These are phyloP conservation scores for Polypedilum pembai DNA, from an alignment of 1,140 invertebrate species.

Conservation along the genomic window DNA sequence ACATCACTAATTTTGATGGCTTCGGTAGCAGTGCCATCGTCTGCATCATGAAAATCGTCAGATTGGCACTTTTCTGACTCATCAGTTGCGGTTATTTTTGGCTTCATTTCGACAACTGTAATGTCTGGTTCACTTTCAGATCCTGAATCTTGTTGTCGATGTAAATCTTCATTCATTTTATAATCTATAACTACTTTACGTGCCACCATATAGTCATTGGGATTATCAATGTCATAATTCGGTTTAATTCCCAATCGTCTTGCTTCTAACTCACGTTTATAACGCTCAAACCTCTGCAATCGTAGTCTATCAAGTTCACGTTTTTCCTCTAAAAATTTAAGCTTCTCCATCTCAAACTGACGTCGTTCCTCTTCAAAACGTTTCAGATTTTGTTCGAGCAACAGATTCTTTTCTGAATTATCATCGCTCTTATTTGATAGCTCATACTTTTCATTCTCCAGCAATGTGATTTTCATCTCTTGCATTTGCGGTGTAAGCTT, in stretches of 20 bases:
- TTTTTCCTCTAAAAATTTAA: constrained; percentile 40
- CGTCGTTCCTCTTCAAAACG: constrained; percentile 42
- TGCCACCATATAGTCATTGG: not conserved
- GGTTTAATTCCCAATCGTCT: not conserved
- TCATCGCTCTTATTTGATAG: constrained; percentile 31
- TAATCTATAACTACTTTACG: not conserved
- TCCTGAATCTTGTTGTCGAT: not conserved
- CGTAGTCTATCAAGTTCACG: constrained; percentile 39
- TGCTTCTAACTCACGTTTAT: constrained; percentile 36
- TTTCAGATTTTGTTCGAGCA: constrained; percentile 37
- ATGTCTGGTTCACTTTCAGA: constrained; percentile 10
- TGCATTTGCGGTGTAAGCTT: constrained; percentile 10
- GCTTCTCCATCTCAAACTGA: constrained; percentile 41
- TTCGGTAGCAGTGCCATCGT: not conserved
- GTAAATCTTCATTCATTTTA: not conserved
- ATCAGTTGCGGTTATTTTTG: not conserved
- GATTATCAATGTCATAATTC: constrained; percentile 24
- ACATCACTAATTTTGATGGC: not conserved
- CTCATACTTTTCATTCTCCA: constrained; percentile 5
- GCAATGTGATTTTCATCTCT: constrained; percentile 15
- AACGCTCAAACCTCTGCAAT: constrained; percentile 39
- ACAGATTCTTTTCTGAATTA: constrained; percentile 31
- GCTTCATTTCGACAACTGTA: not conserved
- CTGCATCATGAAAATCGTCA: not conserved
- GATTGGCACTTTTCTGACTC: not conserved